phyloP scores from a whole-genome alignment of 1,140 invertebrate genomes.

The Nebria ingens region DNA sequence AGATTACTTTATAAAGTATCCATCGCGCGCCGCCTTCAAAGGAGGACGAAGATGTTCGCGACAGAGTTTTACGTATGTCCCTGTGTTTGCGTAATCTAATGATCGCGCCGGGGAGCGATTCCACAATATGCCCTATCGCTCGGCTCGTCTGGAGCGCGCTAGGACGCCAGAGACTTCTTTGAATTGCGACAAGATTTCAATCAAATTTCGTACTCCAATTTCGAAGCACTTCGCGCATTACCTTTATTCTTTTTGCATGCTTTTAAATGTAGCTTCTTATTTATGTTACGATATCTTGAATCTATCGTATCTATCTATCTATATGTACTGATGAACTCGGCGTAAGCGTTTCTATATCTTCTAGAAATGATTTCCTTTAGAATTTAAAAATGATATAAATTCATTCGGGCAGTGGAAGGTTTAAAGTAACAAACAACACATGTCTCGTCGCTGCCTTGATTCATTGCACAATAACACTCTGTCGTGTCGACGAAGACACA shows the following conservation, averaged over 20 bases:
- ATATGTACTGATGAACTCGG: no score
- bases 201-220: background rate
- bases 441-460: no score
- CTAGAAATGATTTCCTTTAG: no score
- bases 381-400: no score
- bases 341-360: no score
- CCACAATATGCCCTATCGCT: background rate
- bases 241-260: background rate
- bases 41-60: background rate
- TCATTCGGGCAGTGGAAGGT: no score
- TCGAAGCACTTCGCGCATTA: background rate
- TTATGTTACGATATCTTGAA: no score
- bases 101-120: background rate
- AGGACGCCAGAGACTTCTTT: background rate
- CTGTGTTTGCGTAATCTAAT: constrained; percentile 6
- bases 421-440: no score
- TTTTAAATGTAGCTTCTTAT: constrained; percentile 4
- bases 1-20: constrained; percentile 7
- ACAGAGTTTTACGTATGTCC: constrained; percentile 5
- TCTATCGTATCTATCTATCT: no score
- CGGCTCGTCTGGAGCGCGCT: background rate
- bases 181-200: constrained; percentile 6
- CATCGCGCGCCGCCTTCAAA: background rate
- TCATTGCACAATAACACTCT: no score
- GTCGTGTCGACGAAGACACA: no score